Percentiles rank a stretch among this genome's conserved stretches.
These are phyloP conservation scores for Agapornis roseicollis DNA, from an alignment of 2,113 vertebrate genomes.

Conservation along the genomic window DNA sequence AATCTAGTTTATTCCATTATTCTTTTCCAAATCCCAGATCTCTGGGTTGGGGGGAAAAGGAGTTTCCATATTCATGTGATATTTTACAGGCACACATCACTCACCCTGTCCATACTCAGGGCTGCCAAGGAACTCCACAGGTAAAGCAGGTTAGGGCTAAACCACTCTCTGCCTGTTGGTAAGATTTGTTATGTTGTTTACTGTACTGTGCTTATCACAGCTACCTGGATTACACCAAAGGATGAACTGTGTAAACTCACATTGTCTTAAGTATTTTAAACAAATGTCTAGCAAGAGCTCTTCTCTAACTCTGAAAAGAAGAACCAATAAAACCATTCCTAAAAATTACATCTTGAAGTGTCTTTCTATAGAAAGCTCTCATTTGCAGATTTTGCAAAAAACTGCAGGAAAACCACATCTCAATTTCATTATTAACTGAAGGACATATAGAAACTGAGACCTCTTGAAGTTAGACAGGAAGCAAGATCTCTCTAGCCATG, in stretches of 20 bases:
- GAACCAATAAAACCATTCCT: background rate
- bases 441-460: background rate
- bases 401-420: background rate
- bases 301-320: background rate
- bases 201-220: background rate
- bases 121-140: background rate
- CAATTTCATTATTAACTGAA: background rate
- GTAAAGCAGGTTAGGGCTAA: background rate
- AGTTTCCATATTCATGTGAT: background rate
- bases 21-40: background rate
- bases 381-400: background rate
- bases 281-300: background rate
- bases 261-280: background rate
- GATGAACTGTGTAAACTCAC: background rate
- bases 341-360: background rate
- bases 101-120: background rate
- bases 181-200: background rate
- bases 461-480: background rate
- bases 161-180: background rate
- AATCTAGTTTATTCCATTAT: background rate
- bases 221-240: background rate
- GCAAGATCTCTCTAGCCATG: background rate
- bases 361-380: background rate
- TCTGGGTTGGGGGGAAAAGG: background rate
- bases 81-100: background rate